Evolutionary conservation across 2,888 invertebrate genomes (phyloP).

Genomic region (Agrilus biguttatus): DNA sequence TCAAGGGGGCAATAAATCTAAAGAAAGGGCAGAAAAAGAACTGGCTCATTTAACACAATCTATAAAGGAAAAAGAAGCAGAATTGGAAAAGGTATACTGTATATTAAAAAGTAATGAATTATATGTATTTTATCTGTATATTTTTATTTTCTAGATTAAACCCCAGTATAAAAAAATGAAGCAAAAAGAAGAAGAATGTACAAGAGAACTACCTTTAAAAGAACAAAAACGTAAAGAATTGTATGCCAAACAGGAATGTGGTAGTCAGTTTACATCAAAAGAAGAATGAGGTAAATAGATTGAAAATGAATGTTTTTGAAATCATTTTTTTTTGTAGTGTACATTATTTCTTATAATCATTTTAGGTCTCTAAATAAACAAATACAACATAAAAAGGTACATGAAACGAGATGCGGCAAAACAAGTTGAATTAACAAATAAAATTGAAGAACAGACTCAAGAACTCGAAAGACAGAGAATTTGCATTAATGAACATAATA

Average conservation of each 20-base stretch:
- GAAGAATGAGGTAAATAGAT: conserved; percentile 97
- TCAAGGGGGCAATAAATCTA: conserved; percentile 86
- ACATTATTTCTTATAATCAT: conserved; percentile 5
- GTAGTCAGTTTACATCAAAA: conserved; percentile 86
- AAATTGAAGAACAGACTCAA: conserved; percentile 54
- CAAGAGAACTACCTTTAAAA: conserved; percentile 73
- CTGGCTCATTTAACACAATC: conserved; percentile 73
- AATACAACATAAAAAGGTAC: conserved; percentile 89
- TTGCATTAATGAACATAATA: conserved; percentile 90
- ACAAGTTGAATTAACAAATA: conserved; percentile 41
- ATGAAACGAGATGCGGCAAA: conserved; percentile 76
- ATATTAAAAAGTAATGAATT: neutral
- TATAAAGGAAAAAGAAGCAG: conserved; percentile 78
- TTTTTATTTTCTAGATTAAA: conserved; percentile 37
- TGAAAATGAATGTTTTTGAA: conserved; percentile 53
- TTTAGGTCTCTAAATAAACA: conserved; percentile 74
- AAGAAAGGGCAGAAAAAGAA: conserved; percentile 80
- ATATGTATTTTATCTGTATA: neutral
- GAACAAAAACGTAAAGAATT: conserved; percentile 93
- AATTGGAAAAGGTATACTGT: conserved; percentile 53
- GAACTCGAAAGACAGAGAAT: conserved; percentile 83
- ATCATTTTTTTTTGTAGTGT: neutral
- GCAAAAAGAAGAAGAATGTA: conserved; percentile 83
- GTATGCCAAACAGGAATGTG: conserved; percentile 95
- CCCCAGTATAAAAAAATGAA: conserved; percentile 92